Evolutionary conservation across 2,113 vertebrate species (phyloP).

Genomic region (Myxocyprinus asiaticus): DNA sequence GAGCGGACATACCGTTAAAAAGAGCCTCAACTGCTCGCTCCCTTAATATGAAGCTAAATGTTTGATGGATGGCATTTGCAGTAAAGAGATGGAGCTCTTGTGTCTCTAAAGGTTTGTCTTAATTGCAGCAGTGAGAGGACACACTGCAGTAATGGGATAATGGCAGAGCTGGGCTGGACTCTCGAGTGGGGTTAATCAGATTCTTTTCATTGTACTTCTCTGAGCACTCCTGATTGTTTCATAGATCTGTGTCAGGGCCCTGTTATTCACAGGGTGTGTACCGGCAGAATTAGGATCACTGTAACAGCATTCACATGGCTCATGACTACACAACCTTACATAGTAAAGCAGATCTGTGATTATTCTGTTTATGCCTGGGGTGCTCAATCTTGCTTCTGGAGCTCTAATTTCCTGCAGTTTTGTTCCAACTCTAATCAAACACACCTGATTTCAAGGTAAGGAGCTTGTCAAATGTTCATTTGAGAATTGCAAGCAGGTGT

Average conservation of each 20-base stretch:
- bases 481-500: no score
- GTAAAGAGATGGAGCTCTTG: constrained; percentile 74
- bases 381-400: constrained; percentile 25
- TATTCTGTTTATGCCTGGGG: constrained; percentile 12
- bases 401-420: constrained; percentile 31
- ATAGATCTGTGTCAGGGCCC: constrained; percentile 30
- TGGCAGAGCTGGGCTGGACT: constrained; percentile 73
- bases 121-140: constrained; percentile 81
- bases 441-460: constrained; percentile 9
- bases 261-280: constrained; percentile 25
- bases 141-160: constrained; percentile 81
- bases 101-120: constrained; percentile 73
- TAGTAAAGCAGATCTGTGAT: constrained; percentile 26
- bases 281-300: constrained; percentile 39
- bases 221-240: constrained; percentile 51
- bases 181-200: constrained; percentile 71
- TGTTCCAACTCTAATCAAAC: constrained; percentile 6
- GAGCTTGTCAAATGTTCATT: not conserved
- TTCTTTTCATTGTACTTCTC: constrained; percentile 67
- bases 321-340: constrained; percentile 32
- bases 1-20: constrained; percentile 46
- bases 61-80: constrained; percentile 71
- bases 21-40: constrained; percentile 38
- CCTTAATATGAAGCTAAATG: constrained; percentile 72
- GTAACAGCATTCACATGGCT: constrained; percentile 20